Evolutionary conservation across 2,113 vertebrate species (phyloP), one percentile per base, ranked within the genome.

Genomic region (Macquaria australasica): DNA sequence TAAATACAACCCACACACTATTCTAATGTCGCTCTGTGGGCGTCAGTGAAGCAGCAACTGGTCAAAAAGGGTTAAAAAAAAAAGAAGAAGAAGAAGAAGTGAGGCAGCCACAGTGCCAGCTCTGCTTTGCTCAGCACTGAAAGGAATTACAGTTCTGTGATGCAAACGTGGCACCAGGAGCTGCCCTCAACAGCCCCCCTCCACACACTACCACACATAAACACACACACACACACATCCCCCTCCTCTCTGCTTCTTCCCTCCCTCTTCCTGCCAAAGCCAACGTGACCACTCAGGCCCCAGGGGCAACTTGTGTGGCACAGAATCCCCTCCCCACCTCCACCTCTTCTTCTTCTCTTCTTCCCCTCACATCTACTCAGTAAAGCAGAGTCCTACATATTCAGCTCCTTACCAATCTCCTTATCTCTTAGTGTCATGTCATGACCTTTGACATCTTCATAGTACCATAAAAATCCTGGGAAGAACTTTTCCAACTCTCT

Each of bases 161-260:
- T 95, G 94, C 66, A 91, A 94, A 95, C 94, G 95, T 96, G 95
- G 95, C 95, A 95, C 86, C 90, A 77, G 6, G 41, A 87, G 84
- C 83, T 81, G 87, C 80, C 90, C 79, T 72, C 74, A 1, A 34
- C 74, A 25, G 45, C 77, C 87, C 67, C 60, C 34, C 10, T 11
- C 62, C 62, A 79, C 58, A 67, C 59, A 83, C 66, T n/a, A 72
- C 60, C 64, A 41, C n/a, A 39, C 64, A 77, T 43, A 73, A 64
- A 53, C 66, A 60, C 66, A 62, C 25, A 59, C 73, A 81, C 77
- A 79, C 77, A 86, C 60, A 75, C 45, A 25, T 6, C 45, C 76
- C 75, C 82, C 87, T 77, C 74, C 79, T 87, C 77, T 83, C 64
- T 37, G 53, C 83, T 85, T 89, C 80, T 82, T 83, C 77, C 76